Base-by-base conservation (phyloP, 2,113 vertebrate species). In the Anoplopoma fimbria region DNA sequence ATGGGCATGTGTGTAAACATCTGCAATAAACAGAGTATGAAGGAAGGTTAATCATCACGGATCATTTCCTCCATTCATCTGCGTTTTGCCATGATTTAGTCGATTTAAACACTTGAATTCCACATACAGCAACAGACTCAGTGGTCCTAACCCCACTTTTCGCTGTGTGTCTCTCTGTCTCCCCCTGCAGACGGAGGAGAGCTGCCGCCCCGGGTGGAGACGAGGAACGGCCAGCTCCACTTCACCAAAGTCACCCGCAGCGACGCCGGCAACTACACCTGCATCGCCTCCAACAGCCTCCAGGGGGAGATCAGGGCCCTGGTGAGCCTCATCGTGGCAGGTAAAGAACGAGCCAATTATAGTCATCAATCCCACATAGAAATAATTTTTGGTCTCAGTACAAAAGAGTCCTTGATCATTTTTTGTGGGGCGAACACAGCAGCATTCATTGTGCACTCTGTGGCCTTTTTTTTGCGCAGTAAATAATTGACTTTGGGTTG, bases 221-320 rank as follows among this genome's bases (percentile, higher is more conserved):
- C 97, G 91, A 96, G 90, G 0, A 95, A 96, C 0, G 97, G 98
- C 19, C 94, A 95, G 81, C 91, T 99, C 47, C 96, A 95, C 83
- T 99, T 99, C 92, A 93, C 91, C 85, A 97, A 96, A 73, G 98
- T 99, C 83, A 96, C 94, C 64, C 95, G 97, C 60, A 94, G 91
- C 0, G 97, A 99, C 1, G 97, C 97, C 0, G 97, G 97, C 62
- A 97, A 98, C 94, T 99, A 99, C 84, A 97, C 97, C 0, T 99
- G 98, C 93, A 95, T 96, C 0, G 98, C 98, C 42, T 97, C 96
- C 82, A 99, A 99, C 65, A 94, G 91, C 92, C 94, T 96, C 0
- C 98, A 99, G 93, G 98, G 98, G 79, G 96, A 99, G 95, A 99
- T 99, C 91, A 93, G 93, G 21, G 97, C 98, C 34, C 80, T 95